These are phyloP conservation scores for Odontocolon sp. DNA, from an alignment of 2,888 invertebrate genomes.

Conservation along the genomic window DNA sequence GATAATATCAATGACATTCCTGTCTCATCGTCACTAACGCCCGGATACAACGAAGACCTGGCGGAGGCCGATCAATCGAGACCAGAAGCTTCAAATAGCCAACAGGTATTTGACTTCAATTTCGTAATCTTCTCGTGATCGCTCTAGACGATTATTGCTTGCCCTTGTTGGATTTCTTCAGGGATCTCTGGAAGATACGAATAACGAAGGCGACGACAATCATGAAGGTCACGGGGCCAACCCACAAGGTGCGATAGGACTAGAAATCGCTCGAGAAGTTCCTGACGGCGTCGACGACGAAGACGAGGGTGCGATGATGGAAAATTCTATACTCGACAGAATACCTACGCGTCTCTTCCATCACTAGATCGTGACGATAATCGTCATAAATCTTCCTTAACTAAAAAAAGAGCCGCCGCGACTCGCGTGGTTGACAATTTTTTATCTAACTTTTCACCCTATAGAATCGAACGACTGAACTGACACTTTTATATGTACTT, in stretches of 20 bases:
- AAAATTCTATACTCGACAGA: conserved; percentile 65
- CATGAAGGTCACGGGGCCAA: conserved; percentile 63
- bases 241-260: conserved; percentile 55
- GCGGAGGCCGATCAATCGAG: conserved; percentile 92
- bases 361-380: conserved; percentile 41
- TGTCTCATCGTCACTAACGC: conserved; percentile 63
- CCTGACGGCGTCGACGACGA: conserved; percentile 60
- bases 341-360: conserved; percentile 67
- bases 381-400: conserved; percentile 13
- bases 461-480: conserved; percentile 33
- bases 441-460: conserved; percentile 35
- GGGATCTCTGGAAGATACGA: conserved; percentile 55
- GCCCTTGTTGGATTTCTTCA: conserved; percentile 14
- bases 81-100: conserved; percentile 76
- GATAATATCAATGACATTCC: conserved; percentile 61
- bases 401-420: not conserved
- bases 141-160: not conserved
- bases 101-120: conserved; percentile 65
- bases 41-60: conserved; percentile 86
- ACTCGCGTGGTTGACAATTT: not conserved
- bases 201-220: conserved; percentile 61
- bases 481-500: conserved; percentile 43
- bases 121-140: not conserved
- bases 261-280: conserved; percentile 63
- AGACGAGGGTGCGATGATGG: conserved; percentile 65